phyloP scores from a whole-genome alignment of 1,140 invertebrate genomes.

The Aphelenchoides besseyi region DNA sequence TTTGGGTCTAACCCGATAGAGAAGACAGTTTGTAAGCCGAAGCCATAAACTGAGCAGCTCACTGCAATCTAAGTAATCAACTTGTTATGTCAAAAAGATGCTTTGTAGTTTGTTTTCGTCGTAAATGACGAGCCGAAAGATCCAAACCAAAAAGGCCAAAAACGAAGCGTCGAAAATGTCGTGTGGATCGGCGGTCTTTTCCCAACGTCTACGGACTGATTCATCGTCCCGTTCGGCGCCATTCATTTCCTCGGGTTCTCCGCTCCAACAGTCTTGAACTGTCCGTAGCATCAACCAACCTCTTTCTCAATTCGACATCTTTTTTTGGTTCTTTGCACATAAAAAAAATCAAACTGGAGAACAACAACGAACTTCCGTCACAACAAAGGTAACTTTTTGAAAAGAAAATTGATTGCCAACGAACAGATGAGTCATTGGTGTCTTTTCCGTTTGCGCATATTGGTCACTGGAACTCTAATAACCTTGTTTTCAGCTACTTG shows the following conservation, averaged over 20 bases:
- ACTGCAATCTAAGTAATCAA: too few relatives aligned
- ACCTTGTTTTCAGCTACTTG: background rate
- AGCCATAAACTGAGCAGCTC: too few relatives aligned
- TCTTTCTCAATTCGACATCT: too few relatives aligned
- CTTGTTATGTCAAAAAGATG: too few relatives aligned
- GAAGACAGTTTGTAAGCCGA: too few relatives aligned
- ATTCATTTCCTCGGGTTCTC: background rate
- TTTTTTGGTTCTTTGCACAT: too few relatives aligned
- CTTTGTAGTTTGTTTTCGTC: too few relatives aligned
- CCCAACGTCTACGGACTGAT: too few relatives aligned
- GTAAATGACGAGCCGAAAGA: too few relatives aligned
- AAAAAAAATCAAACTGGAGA: slow-evolving; percentile 5
- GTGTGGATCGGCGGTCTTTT: background rate
- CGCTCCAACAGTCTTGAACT: background rate
- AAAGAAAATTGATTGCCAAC: background rate
- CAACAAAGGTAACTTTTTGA: background rate
- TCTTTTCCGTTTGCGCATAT: background rate
- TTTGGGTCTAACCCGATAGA: too few relatives aligned
- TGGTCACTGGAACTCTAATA: background rate
- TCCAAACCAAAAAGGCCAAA: background rate
- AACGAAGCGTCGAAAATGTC: background rate
- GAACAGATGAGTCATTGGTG: background rate
- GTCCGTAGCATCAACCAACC: background rate
- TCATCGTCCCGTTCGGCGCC: background rate
- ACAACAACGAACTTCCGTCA: background rate